These are phyloP conservation scores for Saiga tatarica DNA, from an alignment of 2,113 vertebrate species.

Conservation along the genomic window DNA sequence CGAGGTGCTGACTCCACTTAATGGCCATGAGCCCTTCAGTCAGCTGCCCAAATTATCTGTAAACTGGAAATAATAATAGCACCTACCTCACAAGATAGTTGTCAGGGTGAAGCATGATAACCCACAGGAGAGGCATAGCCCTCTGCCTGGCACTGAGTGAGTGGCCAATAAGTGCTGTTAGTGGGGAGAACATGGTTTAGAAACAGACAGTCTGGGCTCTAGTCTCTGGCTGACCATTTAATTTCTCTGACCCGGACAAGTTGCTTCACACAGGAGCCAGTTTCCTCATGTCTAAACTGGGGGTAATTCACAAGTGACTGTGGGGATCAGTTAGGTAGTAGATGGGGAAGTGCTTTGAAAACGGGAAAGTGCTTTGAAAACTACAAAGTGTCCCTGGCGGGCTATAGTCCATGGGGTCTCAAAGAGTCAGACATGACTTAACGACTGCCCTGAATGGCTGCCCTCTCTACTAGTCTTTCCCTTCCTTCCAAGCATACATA, in stretches of 20 bases:
- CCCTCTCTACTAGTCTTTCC: background rate
- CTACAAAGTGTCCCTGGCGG: background rate
- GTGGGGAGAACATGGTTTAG: background rate
- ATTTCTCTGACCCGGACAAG: constrained; percentile 32
- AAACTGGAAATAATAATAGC: background rate
- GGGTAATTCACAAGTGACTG: background rate
- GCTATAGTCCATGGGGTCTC: too few species aligned
- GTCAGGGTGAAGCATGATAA: background rate
- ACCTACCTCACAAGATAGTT: background rate
- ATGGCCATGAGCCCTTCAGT: background rate
- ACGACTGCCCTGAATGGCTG: background rate
- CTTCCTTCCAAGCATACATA: background rate
- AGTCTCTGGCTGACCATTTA: background rate
- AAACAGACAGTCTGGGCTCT: background rate
- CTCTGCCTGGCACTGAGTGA: background rate
- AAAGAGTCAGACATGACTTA: too few species aligned
- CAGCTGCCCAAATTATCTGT: background rate
- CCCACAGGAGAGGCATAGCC: background rate
- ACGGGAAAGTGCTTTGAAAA: constrained; percentile 20
- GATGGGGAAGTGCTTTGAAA: constrained; percentile 25
- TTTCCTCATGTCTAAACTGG: constrained; percentile 24
- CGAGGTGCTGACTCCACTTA: background rate
- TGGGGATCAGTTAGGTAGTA: constrained; percentile 23
- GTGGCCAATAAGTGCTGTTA: background rate
- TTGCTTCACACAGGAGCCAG: constrained; percentile 8